phyloP scores from a whole-genome alignment of 2,888 invertebrate species.

The Lasioglossum leucozonium region DNA sequence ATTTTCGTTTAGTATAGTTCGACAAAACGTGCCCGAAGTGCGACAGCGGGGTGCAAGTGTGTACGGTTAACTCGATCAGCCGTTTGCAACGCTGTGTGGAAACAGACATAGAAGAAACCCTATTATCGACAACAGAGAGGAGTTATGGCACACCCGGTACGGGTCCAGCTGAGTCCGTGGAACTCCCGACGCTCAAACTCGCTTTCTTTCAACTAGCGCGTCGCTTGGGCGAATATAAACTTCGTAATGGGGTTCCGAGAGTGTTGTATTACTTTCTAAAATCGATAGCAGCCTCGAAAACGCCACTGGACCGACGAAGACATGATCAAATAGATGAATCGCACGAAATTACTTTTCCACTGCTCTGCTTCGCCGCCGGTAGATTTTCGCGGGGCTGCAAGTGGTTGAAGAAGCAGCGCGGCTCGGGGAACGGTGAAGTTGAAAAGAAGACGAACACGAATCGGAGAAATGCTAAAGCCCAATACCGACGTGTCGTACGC shows the following conservation, averaged over 20 bases:
- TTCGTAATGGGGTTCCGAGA: slow-evolving; percentile 47
- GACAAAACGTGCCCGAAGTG: background rate
- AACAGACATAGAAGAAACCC: background rate
- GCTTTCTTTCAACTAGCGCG: slow-evolving; percentile 24
- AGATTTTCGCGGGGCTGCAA: background rate
- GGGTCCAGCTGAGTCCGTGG: background rate
- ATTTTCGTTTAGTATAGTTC: background rate
- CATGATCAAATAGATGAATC: slow-evolving; percentile 45
- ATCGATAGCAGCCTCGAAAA: background rate
- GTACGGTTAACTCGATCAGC: background rate
- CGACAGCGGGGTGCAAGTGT: background rate
- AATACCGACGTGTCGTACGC: background rate
- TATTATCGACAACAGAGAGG: background rate
- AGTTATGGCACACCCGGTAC: background rate
- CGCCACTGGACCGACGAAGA: slow-evolving; percentile 16
- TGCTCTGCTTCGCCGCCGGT: background rate
- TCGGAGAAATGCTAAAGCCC: background rate
- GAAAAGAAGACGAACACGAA: background rate
- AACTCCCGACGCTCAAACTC: background rate
- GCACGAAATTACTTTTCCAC: slow-evolving; percentile 70
- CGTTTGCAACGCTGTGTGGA: background rate
- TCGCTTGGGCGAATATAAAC: slow-evolving; percentile 66
- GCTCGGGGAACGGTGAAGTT: background rate
- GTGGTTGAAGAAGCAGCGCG: background rate
- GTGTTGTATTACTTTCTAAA: slow-evolving; percentile 54